phyloP scores from a whole-genome alignment of 2,797 vertebrate genomes.

The Siniperca obscura region DNA sequence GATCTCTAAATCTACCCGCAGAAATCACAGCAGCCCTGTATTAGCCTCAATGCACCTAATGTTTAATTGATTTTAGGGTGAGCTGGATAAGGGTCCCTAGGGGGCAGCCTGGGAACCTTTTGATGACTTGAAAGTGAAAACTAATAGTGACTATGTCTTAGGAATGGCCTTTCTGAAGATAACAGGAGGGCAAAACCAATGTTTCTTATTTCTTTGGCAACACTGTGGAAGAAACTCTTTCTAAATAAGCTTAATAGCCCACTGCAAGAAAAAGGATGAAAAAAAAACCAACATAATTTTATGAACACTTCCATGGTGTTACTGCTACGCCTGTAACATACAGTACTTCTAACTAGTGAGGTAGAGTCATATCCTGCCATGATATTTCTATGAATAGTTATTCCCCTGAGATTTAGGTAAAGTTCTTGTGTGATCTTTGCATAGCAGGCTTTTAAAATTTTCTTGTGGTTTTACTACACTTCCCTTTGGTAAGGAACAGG shows the following conservation, averaged over 20 bases:
- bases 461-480: conserved; percentile 33
- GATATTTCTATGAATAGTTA: conserved; percentile 1
- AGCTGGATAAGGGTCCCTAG: conserved; percentile 54
- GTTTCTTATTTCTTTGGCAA: conserved; percentile 14
- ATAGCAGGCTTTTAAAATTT: conserved; percentile 5
- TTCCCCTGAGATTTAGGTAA: conserved; percentile 1
- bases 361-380: neutral
- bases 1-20: conserved; percentile 33
- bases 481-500: neutral
- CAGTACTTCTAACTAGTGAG: neutral
- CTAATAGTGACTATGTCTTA: conserved; percentile 23
- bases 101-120: conserved; percentile 53
- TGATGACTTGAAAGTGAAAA: conserved; percentile 55
- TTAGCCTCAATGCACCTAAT: conserved; percentile 44
- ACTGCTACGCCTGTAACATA: neutral
- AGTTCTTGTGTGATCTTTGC: neutral
- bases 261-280: neutral
- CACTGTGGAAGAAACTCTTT: neutral
- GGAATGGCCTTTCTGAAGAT: conserved; percentile 30
- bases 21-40: conserved; percentile 40
- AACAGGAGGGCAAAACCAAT: conserved; percentile 13
- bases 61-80: conserved; percentile 67
- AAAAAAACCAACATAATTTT: no score
- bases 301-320: neutral
- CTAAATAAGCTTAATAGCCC: conserved; percentile 7